Evolutionary conservation across 2,888 invertebrate species (phyloP), one percentile per base, ranked within the genome.

Genomic region (Parnassius mnemosyne): DNA sequence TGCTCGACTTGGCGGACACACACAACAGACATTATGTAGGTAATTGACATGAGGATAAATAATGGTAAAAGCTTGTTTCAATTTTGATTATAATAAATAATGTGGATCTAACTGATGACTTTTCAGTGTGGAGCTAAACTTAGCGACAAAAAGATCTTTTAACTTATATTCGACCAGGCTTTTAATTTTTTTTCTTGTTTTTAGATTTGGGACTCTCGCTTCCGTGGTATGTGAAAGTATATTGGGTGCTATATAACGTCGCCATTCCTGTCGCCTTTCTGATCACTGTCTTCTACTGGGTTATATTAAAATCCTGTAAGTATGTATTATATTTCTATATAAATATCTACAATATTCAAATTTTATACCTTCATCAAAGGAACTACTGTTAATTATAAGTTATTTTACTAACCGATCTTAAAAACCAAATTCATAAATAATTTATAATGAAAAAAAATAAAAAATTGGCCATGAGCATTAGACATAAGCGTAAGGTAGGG

Each of bases 171-270:
- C 34, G 1, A 34, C 34, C 3, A 34, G 34, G 34, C 5, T 34
- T 34, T 34, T 34, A 5, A 34, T 34, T 34, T 34, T 34, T 5
- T 34, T 34, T 34, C 34, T 47, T 43, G 63, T 42, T 74, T 75
- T 12, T 83, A 90, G 89, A 90, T 68, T 81, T 84, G 34, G 83
- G 85, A 5, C 82, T 81, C 57, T 83, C 86, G 25, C 75, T 91
- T 57, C 88, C 90, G 47, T 89, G 89, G 89, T 88, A 84, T 74
- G 85, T 89, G 67, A 87, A 85, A 69, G 79, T 80, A 16, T 92
- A 92, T 73, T 92, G 92, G 92, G 81, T 90, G 53, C 77, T 91
- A 64, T 92, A 90, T 84, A 92, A 92, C 72, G 85, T 89, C 61
- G 82, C 91, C 0, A 81, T 91, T 13, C 89, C 92, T 3, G 83